Evolutionary conservation across 2,888 invertebrate genomes (phyloP).

Genomic region (Osmoderma eremita): DNA sequence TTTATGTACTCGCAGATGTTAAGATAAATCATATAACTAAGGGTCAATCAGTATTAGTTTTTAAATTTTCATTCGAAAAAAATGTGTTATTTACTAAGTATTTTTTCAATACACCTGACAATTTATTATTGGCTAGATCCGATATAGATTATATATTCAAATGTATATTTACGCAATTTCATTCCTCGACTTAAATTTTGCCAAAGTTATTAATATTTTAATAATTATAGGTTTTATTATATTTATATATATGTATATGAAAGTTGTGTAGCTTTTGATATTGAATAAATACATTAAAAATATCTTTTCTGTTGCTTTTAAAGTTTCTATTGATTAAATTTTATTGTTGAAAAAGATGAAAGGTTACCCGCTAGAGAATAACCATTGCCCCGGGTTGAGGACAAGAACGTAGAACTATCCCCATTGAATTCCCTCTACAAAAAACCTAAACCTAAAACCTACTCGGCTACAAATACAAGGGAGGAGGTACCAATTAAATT

Average conservation of each 20-base stretch:
- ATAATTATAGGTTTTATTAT: conserved; percentile 21
- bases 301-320: conserved; percentile 4
- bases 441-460: too few relatives aligned
- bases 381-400: too few relatives aligned
- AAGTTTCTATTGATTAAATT: too few relatives aligned
- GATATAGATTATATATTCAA: conserved; percentile 1
- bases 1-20: neutral
- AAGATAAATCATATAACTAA: neutral
- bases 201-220: conserved; percentile 33
- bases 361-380: neutral
- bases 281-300: conserved; percentile 39
- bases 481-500: too few relatives aligned
- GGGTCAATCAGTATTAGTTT: conserved; percentile 9
- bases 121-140: neutral
- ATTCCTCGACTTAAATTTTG: conserved; percentile 29
- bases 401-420: too few relatives aligned
- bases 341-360: too few relatives aligned
- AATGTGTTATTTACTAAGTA: neutral
- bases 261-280: conserved; percentile 44
- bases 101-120: neutral
- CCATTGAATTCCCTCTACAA: too few relatives aligned
- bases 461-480: too few relatives aligned
- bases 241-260: conserved; percentile 39
- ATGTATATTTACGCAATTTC: conserved; percentile 14
- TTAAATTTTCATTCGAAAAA: neutral